Conservation (phyloP, 2,888 invertebrate species). For the Drosophila austrosaltans region DNA sequence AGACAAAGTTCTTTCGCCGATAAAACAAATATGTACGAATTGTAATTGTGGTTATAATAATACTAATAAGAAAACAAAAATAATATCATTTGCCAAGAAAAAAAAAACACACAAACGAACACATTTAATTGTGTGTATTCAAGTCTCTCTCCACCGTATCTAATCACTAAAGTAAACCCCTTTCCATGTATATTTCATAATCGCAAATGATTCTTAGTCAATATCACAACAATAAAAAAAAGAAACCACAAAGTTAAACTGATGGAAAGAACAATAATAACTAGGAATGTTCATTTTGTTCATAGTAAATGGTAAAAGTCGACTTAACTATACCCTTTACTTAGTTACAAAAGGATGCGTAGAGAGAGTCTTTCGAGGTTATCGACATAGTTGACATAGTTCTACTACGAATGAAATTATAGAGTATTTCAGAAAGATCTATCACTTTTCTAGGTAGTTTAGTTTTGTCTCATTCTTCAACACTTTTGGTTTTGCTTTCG, state of each 20-base stretch:
- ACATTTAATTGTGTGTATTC: slow-evolving; percentile 31
- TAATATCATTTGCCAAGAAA: slow-evolving; percentile 15
- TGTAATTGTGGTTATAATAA: slow-evolving; percentile 62
- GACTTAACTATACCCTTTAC: neutral
- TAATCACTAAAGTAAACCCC: slow-evolving; percentile 51
- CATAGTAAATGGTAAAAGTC: neutral
- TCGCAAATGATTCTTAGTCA: slow-evolving; percentile 29
- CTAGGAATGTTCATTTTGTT: neutral
- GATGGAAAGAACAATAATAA: slow-evolving; percentile 31
- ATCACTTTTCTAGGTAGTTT: too few relatives aligned
- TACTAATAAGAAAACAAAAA: slow-evolving; percentile 12
- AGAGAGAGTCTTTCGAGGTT: too few relatives aligned
- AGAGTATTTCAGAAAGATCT: too few relatives aligned
- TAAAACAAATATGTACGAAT: slow-evolving; percentile 48
- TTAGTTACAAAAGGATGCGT: too few relatives aligned
- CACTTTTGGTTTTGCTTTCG: too few relatives aligned
- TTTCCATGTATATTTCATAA: slow-evolving; percentile 43
- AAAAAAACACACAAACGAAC: slow-evolving; percentile 18
- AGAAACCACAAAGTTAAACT: slow-evolving; percentile 34
- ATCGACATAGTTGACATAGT: too few relatives aligned
- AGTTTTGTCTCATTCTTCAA: too few relatives aligned
- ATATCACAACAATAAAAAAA: neutral
- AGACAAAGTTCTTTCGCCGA: slow-evolving; percentile 37
- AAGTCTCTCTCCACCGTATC: slow-evolving; percentile 42
- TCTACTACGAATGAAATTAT: too few relatives aligned